phyloP scores from a whole-genome alignment of 2,113 vertebrate species.

The Rhipidura dahli region DNA sequence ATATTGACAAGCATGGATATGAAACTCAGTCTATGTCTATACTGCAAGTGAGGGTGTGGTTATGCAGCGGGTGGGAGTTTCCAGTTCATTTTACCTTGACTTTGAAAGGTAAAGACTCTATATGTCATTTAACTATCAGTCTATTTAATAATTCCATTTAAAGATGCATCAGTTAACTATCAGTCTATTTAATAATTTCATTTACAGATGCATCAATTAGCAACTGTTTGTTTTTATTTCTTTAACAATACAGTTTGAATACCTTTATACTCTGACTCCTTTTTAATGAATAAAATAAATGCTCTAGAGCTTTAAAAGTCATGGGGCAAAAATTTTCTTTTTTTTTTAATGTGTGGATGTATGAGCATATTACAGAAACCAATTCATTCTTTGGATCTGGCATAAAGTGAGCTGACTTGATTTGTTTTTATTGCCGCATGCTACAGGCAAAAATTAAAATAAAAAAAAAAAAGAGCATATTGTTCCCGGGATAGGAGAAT shows the following conservation, averaged over 20 bases:
- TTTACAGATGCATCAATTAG: conserved; percentile 42
- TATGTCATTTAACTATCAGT: background rate
- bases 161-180: conserved; percentile 27
- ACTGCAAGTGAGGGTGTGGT: background rate
- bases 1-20: background rate
- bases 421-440: conserved; percentile 29
- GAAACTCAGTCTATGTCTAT: background rate
- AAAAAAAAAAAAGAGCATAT: background rate
- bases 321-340: background rate
- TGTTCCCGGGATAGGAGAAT: background rate
- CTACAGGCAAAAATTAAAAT: background rate
- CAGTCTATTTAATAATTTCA: conserved; percentile 35
- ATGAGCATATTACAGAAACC: background rate
- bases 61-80: background rate
- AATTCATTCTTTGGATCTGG: background rate
- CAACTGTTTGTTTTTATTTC: background rate
- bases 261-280: background rate
- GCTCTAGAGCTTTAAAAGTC: background rate
- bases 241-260: background rate
- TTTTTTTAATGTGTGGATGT: background rate
- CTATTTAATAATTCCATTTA: conserved; percentile 51
- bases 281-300: background rate
- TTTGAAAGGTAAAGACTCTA: background rate
- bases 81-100: background rate
- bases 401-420: conserved; percentile 22